These are phyloP conservation scores for Euclidia mi DNA, from an alignment of 2,888 invertebrate species.

Conservation along the genomic window DNA sequence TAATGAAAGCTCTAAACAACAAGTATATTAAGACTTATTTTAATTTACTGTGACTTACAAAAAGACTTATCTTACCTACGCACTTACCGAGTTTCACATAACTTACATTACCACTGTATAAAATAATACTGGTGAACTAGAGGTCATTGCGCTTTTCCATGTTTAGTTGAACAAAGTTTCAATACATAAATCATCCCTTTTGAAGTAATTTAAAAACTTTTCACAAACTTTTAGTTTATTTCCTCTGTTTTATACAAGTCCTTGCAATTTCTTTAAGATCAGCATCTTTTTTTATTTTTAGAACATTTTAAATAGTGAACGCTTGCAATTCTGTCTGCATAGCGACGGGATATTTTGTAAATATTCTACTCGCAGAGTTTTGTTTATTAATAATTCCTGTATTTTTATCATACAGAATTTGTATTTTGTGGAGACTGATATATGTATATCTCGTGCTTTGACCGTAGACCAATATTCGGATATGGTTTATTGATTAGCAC, in stretches of 20 bases:
- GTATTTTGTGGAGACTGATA: too few relatives aligned
- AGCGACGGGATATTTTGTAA: too few relatives aligned
- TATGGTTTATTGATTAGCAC: too few relatives aligned
- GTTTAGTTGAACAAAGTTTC: constrained; percentile 13
- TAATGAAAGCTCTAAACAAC: too few relatives aligned
- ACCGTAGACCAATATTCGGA: too few relatives aligned
- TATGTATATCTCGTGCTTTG: too few relatives aligned
- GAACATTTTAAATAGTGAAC: background rate
- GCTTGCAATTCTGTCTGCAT: background rate
- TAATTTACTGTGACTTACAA: background rate
- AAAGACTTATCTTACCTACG: background rate
- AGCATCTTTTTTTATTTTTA: constrained; percentile 2
- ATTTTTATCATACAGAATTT: too few relatives aligned
- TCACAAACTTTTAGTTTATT: constrained; percentile 35
- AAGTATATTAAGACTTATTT: too few relatives aligned
- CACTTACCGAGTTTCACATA: background rate
- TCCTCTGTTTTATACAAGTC: constrained; percentile 28
- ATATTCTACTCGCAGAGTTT: too few relatives aligned
- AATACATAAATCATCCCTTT: constrained; percentile 37
- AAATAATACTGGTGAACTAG: background rate
- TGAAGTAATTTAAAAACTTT: constrained; percentile 42
- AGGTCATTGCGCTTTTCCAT: background rate
- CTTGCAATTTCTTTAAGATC: constrained; percentile 16
- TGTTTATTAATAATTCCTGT: too few relatives aligned
- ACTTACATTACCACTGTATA: background rate